Base-by-base conservation (phyloP, 2,888 invertebrate genomes). In the Imbricaverruca yamaguchii region DNA sequence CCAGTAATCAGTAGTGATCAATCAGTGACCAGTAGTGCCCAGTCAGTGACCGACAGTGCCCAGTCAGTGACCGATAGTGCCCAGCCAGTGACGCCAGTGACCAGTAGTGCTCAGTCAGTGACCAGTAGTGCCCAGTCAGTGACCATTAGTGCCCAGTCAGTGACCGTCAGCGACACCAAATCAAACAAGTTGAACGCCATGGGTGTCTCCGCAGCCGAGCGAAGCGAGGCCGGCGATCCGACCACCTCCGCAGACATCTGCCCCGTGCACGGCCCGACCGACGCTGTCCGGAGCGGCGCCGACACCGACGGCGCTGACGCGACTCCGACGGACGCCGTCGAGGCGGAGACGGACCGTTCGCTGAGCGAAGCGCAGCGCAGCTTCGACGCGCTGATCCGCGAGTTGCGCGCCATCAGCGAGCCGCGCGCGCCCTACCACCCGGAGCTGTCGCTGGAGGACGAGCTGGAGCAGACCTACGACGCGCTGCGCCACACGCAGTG, bases 371-470 rank as follows among this genome's bases (percentile, higher is more conserved):
- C 74, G 8, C 74, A 74, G 74, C 74, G 74, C 21, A 74, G 18
- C 74, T 74, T 74, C 9, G 74, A 74, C 74, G 74, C 74, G 55
- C 74, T 74, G 55, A 74, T 74, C 55, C 74, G 55, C 55, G 74
- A 74, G 74, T 55, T 74, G 74, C 74, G 74, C 15, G 74, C 74
- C 74, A 74, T 74, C 74, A 74, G 74, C 55, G 74, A 74, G 74
- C 74, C 74, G 55, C 74, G 74, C 9, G 74, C 74, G 21, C 74
- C 74, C 3, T 74, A 55, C 55, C 74, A 74, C 74, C 74, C 74
- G 9, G 74, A 74, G 74, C 74, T 74, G 9, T 74, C 74, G 2
- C 74, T 74, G 74, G 74, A 74, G 55, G 74, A 74, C 74, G 74
- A 74, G 55, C 74, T 74, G 74, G 74, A 74, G 74, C 74, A 55